These are phyloP conservation scores for Myotis davidii DNA, from an alignment of 2,113 vertebrate species.

Conservation along the genomic window DNA sequence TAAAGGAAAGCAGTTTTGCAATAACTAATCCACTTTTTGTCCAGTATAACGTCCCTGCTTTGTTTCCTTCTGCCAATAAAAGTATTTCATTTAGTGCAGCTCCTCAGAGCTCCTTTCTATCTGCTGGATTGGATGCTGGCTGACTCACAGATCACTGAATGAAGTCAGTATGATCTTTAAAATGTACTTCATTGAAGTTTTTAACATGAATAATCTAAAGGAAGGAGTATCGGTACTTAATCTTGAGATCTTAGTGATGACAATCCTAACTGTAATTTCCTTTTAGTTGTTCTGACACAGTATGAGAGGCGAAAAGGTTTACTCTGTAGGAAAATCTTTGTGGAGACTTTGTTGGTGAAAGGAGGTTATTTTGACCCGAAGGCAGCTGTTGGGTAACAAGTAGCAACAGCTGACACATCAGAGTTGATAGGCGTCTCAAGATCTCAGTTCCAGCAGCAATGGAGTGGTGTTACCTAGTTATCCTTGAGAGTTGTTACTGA, in stretches of 20 bases:
- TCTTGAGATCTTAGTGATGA: neutral
- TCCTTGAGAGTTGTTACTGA: neutral
- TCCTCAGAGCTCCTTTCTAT: neutral
- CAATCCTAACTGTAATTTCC: neutral
- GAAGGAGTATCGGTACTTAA: neutral
- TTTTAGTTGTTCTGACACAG: neutral
- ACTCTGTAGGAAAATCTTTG: neutral
- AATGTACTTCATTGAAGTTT: neutral
- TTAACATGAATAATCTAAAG: neutral
- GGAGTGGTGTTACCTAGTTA: neutral
- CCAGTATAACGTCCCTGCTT: neutral
- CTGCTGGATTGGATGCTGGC: neutral
- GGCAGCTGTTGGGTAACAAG: neutral
- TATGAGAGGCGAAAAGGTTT: neutral
- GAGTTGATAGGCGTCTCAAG: fast-evolving
- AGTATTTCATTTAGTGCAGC: neutral
- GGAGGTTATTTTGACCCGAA: neutral
- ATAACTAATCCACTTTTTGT: neutral
- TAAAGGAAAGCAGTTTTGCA: neutral
- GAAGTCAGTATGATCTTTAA: neutral
- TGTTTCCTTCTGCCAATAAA: neutral
- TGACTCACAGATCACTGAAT: neutral
- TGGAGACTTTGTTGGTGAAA: neutral
- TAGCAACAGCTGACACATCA: neutral
- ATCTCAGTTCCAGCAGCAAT: neutral